phyloP scores from a whole-genome alignment of 2,113 vertebrate genomes.

The Oryzias curvinotus region DNA sequence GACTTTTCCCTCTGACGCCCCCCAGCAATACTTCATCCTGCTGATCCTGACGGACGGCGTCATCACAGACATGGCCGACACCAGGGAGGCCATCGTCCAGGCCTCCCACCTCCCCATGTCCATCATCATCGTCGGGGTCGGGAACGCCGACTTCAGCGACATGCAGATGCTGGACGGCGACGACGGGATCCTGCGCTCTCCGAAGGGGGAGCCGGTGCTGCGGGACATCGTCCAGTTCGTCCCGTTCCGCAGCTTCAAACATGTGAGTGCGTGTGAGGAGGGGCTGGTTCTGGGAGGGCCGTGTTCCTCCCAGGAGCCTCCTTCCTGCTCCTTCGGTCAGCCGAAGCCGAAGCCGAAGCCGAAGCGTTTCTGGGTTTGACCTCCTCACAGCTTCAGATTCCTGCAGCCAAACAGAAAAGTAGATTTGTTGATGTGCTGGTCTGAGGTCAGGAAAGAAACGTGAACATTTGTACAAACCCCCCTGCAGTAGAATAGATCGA shows the following conservation, averaged over 20 bases:
- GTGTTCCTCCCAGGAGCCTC: too few species aligned
- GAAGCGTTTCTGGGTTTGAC: too few species aligned
- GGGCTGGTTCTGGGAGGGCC: neutral
- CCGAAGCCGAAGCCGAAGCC: too few species aligned
- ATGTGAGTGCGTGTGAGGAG: conserved; percentile 77
- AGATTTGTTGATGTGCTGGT: too few species aligned
- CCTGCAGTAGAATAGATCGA: too few species aligned
- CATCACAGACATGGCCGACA: conserved; percentile 98
- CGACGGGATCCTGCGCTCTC: conserved; percentile 91
- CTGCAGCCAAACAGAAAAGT: too few species aligned
- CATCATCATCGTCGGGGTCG: conserved; percentile 94
- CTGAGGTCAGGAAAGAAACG: too few species aligned
- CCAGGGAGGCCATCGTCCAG: conserved; percentile 93
- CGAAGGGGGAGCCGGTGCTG: conserved; percentile 91
- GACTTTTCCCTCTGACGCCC: neutral
- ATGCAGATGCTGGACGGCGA: conserved; percentile 98
- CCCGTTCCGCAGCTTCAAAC: conserved; percentile 97
- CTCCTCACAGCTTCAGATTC: too few species aligned
- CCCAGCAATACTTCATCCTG: conserved; percentile 97
- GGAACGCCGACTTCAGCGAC: conserved; percentile 94
- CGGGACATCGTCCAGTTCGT: conserved; percentile 98
- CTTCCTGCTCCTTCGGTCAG: too few species aligned
- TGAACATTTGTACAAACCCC: too few species aligned
- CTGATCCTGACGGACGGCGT: conserved; percentile 96
- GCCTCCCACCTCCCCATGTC: conserved; percentile 98